Percentiles rank a stretch among this genome's conserved stretches.
Evolutionary conservation across 2,797 vertebrate genomes (phyloP).

Genomic region (Chaunax sp.): DNA sequence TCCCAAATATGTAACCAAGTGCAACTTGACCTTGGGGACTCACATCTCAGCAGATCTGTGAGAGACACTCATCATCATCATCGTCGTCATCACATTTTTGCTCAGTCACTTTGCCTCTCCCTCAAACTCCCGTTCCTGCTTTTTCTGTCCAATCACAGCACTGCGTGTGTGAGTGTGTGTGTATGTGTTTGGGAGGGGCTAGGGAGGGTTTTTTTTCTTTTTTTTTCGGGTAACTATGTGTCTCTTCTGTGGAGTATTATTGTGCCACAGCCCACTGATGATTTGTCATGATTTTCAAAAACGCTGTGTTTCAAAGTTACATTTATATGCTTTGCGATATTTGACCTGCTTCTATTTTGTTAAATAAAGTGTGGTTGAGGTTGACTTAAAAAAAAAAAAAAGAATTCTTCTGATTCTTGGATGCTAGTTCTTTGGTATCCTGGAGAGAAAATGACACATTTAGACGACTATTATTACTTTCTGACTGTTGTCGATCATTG

Average conservation of each 20-base stretch:
- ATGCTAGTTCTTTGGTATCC: not conserved
- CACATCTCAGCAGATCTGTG: slow-evolving; percentile 66
- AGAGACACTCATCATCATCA: slow-evolving; percentile 54
- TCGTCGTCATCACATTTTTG: slow-evolving; percentile 28
- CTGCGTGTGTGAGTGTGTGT: not conserved
- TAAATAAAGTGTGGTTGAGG: slow-evolving; percentile 88
- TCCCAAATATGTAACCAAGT: slow-evolving; percentile 32
- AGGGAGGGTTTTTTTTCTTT: not conserved
- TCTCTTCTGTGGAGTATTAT: slow-evolving; percentile 78
- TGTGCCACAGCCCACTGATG: slow-evolving; percentile 81
- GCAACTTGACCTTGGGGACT: slow-evolving; percentile 65
- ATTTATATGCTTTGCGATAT: slow-evolving; percentile 87
- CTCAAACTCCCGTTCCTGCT: not conserved
- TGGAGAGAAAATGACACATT: slow-evolving; percentile 37
- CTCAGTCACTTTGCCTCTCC: slow-evolving; percentile 26
- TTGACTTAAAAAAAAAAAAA: slow-evolving; percentile 74
- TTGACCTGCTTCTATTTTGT: slow-evolving; percentile 88
- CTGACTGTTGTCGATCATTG: too few species aligned
- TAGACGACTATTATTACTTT: not conserved
- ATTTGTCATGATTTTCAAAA: slow-evolving; percentile 80
- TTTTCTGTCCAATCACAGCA: slow-evolving; percentile 33
- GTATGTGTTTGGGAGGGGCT: not conserved
- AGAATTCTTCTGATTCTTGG: not conserved
- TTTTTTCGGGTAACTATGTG: slow-evolving; percentile 66
- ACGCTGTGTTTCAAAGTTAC: slow-evolving; percentile 83